Evolutionary conservation across 2,888 invertebrate species (phyloP).

Genomic region (Meiosimyza decipiens): DNA sequence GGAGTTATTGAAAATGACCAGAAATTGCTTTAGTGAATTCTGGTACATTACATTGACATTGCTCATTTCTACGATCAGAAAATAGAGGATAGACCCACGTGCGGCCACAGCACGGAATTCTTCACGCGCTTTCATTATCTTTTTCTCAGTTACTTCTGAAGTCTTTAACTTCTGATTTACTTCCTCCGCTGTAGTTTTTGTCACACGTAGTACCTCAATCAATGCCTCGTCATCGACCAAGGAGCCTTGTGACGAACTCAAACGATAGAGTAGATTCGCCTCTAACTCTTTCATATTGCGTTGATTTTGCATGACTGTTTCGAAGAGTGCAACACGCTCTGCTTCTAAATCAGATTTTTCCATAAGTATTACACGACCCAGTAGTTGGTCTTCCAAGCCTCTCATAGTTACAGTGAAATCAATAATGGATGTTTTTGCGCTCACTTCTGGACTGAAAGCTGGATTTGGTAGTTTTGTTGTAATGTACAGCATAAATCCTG

Average conservation of each 20-base stretch:
- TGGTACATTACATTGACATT: slow-evolving; percentile 98
- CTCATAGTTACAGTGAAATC: slow-evolving; percentile 98
- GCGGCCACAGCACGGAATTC: slow-evolving; percentile 96
- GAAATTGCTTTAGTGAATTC: slow-evolving; percentile 93
- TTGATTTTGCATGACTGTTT: slow-evolving; percentile 96
- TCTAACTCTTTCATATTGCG: slow-evolving; percentile 95
- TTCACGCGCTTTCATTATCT: slow-evolving; percentile 92
- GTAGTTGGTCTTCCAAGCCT: slow-evolving; percentile 93
- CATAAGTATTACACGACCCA: slow-evolving; percentile 94
- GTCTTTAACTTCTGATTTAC: slow-evolving; percentile 94
- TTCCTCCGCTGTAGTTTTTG: slow-evolving; percentile 91
- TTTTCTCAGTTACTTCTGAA: slow-evolving; percentile 92
- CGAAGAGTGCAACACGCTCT: slow-evolving; percentile 91
- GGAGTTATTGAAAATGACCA: slow-evolving; percentile 92
- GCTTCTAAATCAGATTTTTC: slow-evolving; percentile 96
- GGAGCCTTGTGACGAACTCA: slow-evolving; percentile 93
- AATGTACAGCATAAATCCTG: slow-evolving; percentile 93
- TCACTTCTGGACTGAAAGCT: slow-evolving; percentile 95
- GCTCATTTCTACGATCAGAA: slow-evolving; percentile 97
- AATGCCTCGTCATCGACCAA: slow-evolving; percentile 96
- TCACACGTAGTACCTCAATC: slow-evolving; percentile 87
- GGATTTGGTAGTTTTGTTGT: slow-evolving; percentile 97
- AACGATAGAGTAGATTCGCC: slow-evolving; percentile 88
- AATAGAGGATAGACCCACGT: slow-evolving; percentile 93
- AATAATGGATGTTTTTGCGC: slow-evolving; percentile 95